Evolutionary conservation across 1,140 invertebrate genomes (phyloP), one percentile per base, ranked within the genome.

Genomic region (Propsilocerus akamusi): DNA sequence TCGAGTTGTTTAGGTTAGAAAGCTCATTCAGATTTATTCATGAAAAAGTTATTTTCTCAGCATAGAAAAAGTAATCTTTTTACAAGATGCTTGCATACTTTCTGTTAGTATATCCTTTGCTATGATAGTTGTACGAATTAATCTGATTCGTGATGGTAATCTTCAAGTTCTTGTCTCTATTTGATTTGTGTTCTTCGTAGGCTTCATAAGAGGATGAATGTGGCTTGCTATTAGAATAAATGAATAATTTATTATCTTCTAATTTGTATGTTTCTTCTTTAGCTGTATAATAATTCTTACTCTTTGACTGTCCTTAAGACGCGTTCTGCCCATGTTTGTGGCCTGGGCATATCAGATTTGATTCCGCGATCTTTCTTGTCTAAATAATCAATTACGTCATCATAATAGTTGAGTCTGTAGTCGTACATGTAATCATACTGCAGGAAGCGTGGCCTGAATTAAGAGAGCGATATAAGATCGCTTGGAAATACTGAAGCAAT

Each of bases 391-490:
- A 88, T 85, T 28, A 84, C 75, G 57, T 87, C 83, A 59, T 87
- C 75, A 63, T 89, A 89, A 63, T 89, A 89, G 65, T 83, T 85
- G 63, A 77, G 73, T 65, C 78, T 76, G 67, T 86, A 88, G 59
- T 86, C 78, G 65, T 85, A 85, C 59, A 86, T 70, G 59, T 87
- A 87, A 55, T 73, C 74, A 66, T 89, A 89, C 62, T 85, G 81
- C 5, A 85, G 73, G 65, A 80, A 79, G 57, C 78, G 74, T 26
- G 82, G 82, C 60, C 79, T 81, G 63, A 56, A 72, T 72, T 52
- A 28, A 8, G 1, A 11, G 3, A 34, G 24, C 11, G 3, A n/a
- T 25, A 11, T n/a, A 48, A 22, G 6, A 7, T 28, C 11, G 6
- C 11, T 25, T 54, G 26, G n/a, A 46, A 26, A 49, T 25, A 30